Evolutionary conservation across 2,797 vertebrate species (phyloP).

Genomic region (Erpetoichthys calabaricus): DNA sequence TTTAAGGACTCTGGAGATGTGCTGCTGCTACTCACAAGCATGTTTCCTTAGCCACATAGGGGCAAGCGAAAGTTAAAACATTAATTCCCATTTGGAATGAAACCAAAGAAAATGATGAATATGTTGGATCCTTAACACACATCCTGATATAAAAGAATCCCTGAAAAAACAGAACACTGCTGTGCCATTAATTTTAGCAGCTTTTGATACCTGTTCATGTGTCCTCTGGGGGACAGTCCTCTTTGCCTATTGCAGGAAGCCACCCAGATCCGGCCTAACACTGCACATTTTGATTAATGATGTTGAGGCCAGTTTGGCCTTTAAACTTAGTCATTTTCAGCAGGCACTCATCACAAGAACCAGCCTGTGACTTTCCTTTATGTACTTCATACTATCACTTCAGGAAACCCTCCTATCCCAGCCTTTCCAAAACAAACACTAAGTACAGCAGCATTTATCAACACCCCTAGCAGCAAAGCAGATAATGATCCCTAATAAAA

Average conservation of each 20-base stretch:
- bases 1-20: no score
- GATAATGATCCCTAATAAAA: no score
- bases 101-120: constrained; percentile 24
- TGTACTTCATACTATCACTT: neutral
- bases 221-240: constrained; percentile 10
- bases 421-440: neutral
- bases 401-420: constrained; percentile 1
- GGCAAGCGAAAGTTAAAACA: no score
- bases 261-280: constrained; percentile 14
- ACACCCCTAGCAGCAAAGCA: no score
- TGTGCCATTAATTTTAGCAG: neutral
- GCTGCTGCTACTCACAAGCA: no score
- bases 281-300: neutral
- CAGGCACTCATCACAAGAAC: neutral
- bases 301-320: constrained; percentile 5
- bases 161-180: constrained; percentile 29
- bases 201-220: neutral
- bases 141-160: constrained; percentile 24
- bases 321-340: neutral
- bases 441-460: neutral
- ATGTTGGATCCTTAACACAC: constrained; percentile 15
- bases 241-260: constrained; percentile 22
- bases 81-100: neutral
- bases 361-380: neutral
- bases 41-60: no score